Conservation (phyloP, 2,888 invertebrate genomes). For the Creontiades dilutus region DNA sequence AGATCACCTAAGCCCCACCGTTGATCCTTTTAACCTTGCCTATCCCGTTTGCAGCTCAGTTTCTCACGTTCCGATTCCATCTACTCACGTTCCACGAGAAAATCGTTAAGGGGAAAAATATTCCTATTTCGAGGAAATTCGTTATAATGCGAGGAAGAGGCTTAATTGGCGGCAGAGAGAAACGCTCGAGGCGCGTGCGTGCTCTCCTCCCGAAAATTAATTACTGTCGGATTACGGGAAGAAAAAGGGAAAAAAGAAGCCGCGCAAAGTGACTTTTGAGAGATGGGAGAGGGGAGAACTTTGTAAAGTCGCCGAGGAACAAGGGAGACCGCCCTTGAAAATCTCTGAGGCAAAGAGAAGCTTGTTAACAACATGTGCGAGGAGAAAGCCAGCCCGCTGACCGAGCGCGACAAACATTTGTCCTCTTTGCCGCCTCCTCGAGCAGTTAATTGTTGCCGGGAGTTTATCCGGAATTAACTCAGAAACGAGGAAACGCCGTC, state of each 20-base stretch:
- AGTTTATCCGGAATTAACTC: background rate
- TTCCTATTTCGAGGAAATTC: too few relatives aligned
- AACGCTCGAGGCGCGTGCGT: too few relatives aligned
- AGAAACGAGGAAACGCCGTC: background rate
- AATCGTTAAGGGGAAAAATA: too few relatives aligned
- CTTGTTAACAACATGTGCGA: conserved; percentile 14
- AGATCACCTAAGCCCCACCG: too few relatives aligned
- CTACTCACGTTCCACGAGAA: too few relatives aligned
- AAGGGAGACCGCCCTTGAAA: background rate
- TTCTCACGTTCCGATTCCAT: too few relatives aligned
- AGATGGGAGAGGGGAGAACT: background rate
- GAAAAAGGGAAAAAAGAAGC: background rate
- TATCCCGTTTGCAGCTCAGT: too few relatives aligned
- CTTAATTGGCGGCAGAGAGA: too few relatives aligned
- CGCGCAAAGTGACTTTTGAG: background rate
- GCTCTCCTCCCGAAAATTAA: background rate
- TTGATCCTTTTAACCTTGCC: too few relatives aligned
- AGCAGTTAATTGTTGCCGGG: background rate
- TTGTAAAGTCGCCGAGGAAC: background rate
- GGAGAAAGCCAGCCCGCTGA: background rate
- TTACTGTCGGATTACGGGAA: background rate
- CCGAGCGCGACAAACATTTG: conserved; percentile 27
- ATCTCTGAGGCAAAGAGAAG: conserved; percentile 7
- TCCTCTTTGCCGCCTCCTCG: conserved; percentile 18
- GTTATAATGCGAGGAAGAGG: too few relatives aligned